Base-by-base conservation (phyloP, 2,888 invertebrate genomes). In the Cynaeus angustus region DNA sequence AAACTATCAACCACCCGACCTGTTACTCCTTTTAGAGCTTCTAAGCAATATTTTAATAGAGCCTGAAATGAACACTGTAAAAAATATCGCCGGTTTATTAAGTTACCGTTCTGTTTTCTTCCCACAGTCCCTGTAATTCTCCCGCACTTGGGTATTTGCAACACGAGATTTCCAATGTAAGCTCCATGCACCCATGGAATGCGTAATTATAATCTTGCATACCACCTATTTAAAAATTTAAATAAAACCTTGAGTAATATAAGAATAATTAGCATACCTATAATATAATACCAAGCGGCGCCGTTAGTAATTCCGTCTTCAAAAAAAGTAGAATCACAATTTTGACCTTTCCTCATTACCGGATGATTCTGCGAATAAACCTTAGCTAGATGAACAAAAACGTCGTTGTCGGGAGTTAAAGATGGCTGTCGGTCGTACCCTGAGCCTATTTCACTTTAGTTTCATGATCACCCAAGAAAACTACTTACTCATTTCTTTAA, bases 201-300 rank as follows among this genome's bases (percentile, higher is more conserved):
- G 88, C 86, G 79, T 92, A 92, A 81, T 91, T 91, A 81, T 89
- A 91, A 81, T 92, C 91, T 81, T 91, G 91, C 91, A 91, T 91
- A 26, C 84, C 83, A 59, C 90, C 90, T 81, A 52, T 21, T 75
- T 9, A 62, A 46, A 55, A 7, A 62, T 64, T 66, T 56, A 10
- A 67, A 56, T 41, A 52, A 68, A 61, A 16, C 50, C 52, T 41
- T 45, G 48, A 50, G 12, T 46, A 16, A 28, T 41, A 55, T 3
- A 10, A 48, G 0, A 56, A 66, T 56, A 37, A 88, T 58, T 50
- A 30, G 3, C 78, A 77, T 80, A 88, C 90, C 90, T 70, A 84
- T 85, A 38, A 90, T 83, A 0, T 86, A 84, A 79, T 90, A 90
- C 90, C 90, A 90, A 12, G 86, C 86, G 1, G 91, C 91, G 8